Evolutionary conservation across 2,888 invertebrate species (phyloP).

Genomic region (Hedya salicella): DNA sequence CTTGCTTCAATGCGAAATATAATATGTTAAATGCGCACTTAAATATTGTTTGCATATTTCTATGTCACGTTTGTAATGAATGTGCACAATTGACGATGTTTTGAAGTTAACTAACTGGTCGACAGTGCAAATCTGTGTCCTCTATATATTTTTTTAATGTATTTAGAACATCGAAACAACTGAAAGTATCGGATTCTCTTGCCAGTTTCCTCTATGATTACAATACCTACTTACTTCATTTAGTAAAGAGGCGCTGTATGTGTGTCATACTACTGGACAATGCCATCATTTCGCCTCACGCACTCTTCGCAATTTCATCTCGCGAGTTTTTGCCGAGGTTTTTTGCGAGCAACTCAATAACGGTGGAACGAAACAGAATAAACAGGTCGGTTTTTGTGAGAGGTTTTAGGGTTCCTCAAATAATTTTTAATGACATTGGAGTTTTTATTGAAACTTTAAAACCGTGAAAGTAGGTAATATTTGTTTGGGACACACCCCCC

Average conservation of each 20-base stretch:
- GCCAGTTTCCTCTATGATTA: background rate
- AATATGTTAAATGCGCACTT: slow-evolving; percentile 45
- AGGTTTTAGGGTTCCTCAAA: slow-evolving; percentile 57
- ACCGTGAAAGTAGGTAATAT: background rate
- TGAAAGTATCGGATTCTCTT: background rate
- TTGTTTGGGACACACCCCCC: slow-evolving; percentile 10
- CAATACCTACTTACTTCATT: background rate
- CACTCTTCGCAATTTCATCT: slow-evolving; percentile 55
- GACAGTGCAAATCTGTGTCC: slow-evolving; percentile 13
- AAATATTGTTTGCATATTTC: slow-evolving; percentile 46
- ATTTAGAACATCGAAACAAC: background rate
- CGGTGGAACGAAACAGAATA: slow-evolving; percentile 64
- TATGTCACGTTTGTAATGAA: slow-evolving; percentile 52
- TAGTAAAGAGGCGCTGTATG: slow-evolving; percentile 23
- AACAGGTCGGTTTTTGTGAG: slow-evolving; percentile 65
- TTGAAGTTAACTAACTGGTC: slow-evolving; percentile 25
- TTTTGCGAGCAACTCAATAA: slow-evolving; percentile 56
- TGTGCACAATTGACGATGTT: slow-evolving; percentile 11
- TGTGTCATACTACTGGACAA: slow-evolving; percentile 27
- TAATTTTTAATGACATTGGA: slow-evolving; percentile 1
- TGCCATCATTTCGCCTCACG: slow-evolving; percentile 47
- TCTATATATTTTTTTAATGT: slow-evolving; percentile 2
- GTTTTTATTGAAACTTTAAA: slow-evolving; percentile 7
- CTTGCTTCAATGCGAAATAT: slow-evolving; percentile 55
- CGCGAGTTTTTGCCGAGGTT: slow-evolving; percentile 52